A percentile compares a stretch with the other conserved stretches of the same genome.
These are phyloP conservation scores for Oncorhynchus nerka DNA, from an alignment of 2,113 vertebrate genomes.

Conservation along the genomic window DNA sequence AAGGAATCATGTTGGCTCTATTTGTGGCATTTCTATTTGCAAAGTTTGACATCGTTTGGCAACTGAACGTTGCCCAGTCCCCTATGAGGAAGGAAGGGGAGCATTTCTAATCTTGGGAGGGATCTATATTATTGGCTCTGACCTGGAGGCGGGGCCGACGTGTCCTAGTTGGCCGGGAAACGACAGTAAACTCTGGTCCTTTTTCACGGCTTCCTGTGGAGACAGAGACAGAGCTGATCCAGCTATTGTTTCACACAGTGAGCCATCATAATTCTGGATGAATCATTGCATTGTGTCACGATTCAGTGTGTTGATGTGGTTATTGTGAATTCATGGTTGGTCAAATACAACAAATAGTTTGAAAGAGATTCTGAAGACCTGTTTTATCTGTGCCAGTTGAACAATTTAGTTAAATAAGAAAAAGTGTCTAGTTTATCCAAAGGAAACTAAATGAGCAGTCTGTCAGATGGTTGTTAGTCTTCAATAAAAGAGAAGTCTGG, in stretches of 20 bases:
- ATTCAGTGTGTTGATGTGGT: conserved; percentile 4
- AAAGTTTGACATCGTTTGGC: no score
- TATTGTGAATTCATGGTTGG: background rate
- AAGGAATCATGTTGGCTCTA: no score
- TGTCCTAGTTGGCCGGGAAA: conserved; percentile 78
- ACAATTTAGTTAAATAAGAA: background rate
- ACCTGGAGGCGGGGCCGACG: conserved; percentile 76
- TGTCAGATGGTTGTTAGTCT: background rate
- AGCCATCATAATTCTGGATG: conserved; percentile 35
- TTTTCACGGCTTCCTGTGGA: conserved; percentile 79
- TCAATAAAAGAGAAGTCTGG: no score
- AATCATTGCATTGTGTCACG: conserved; percentile 25
- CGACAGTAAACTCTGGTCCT: conserved; percentile 76
- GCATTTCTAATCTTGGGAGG: no score
- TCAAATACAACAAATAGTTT: background rate
- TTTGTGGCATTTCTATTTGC: no score
- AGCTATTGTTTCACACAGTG: conserved; percentile 57
- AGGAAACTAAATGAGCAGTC: background rate
- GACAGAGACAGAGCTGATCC: conserved; percentile 58
- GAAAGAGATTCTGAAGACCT: background rate
- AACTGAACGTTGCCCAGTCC: no score
- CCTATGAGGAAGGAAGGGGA: no score
- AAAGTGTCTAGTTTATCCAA: background rate
- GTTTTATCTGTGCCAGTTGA: background rate
- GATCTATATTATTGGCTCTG: conserved; percentile 40